These are phyloP conservation scores for Pediacus dermestoides DNA, from an alignment of 2,888 invertebrate species.

Conservation along the genomic window DNA sequence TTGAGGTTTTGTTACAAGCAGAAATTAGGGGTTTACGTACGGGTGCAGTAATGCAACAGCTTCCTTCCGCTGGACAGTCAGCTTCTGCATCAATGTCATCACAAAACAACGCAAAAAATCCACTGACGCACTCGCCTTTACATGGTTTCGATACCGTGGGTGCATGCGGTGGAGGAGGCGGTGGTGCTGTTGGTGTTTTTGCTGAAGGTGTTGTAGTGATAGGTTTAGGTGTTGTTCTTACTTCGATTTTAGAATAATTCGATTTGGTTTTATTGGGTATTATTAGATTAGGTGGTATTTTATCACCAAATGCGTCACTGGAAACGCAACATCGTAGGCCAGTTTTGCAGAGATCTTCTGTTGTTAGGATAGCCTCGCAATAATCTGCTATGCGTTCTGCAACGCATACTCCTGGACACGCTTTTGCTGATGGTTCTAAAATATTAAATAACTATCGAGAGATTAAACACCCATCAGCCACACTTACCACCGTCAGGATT, in stretches of 20 bases:
- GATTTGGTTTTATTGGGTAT: conserved; percentile 63
- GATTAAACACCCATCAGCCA: no score
- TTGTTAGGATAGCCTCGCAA: conserved; percentile 79
- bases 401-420: conserved; percentile 81
- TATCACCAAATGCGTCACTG: conserved; percentile 67
- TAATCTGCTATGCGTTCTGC: conserved; percentile 77
- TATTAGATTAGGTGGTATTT: conserved; percentile 68
- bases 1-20: background rate
- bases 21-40: conserved; percentile 29
- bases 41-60: conserved; percentile 71
- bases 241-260: conserved; percentile 46
- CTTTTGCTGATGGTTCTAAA: conserved; percentile 34
- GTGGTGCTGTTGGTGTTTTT: conserved; percentile 39
- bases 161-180: conserved; percentile 9
- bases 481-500: no score
- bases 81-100: conserved; percentile 80
- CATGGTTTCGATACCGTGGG: conserved; percentile 60
- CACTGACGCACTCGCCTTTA: conserved; percentile 79
- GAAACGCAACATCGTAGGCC: conserved; percentile 80
- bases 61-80: conserved; percentile 69
- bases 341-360: conserved; percentile 67
- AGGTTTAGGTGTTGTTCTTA: conserved; percentile 43
- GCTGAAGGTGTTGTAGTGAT: conserved; percentile 42
- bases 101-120: conserved; percentile 79
- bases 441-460: conserved; percentile 4